These are phyloP conservation scores for Cataglyphis altisquamis DNA, from an alignment of 2,888 invertebrate species.

Conservation along the genomic window DNA sequence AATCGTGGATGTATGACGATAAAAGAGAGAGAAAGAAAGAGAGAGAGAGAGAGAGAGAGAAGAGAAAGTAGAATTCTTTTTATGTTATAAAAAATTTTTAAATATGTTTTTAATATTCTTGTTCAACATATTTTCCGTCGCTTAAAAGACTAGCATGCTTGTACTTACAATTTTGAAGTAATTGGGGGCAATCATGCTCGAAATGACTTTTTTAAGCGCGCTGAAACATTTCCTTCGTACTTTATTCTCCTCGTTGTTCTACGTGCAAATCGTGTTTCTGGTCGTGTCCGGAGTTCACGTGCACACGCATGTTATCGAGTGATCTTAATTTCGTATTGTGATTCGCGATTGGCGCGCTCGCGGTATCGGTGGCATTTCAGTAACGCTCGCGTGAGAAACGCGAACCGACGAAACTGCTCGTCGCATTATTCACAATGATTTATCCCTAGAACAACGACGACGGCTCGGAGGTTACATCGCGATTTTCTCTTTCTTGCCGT, in stretches of 20 bases:
- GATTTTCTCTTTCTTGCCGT: conserved; percentile 32
- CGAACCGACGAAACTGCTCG: conserved; percentile 68
- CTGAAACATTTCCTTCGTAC: conserved; percentile 28
- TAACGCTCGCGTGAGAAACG: conserved; percentile 72
- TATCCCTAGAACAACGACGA: conserved; percentile 60
- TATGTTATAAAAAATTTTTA: background rate
- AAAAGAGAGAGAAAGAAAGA: background rate
- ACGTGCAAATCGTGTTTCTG: conserved; percentile 29
- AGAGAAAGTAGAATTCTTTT: background rate
- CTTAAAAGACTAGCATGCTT: conserved; percentile 2
- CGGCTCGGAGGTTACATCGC: conserved; percentile 35
- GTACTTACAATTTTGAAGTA: conserved; percentile 17
- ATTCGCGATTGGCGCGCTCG: conserved; percentile 55
- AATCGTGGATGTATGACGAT: background rate
- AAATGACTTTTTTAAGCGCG: conserved; percentile 52
- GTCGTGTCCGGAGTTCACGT: conserved; percentile 44
- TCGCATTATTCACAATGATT: conserved; percentile 76
- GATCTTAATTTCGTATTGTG: conserved; percentile 54
- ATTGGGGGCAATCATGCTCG: conserved; percentile 7
- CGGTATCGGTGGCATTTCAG: conserved; percentile 54
- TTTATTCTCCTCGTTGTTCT: conserved; percentile 46
- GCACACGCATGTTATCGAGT: conserved; percentile 57
- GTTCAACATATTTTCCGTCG: background rate
- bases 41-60: background rate
- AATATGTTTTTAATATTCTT: background rate